These are phyloP conservation scores for Chlorops oryzae DNA, from an alignment of 1,140 invertebrate genomes.

Conservation along the genomic window DNA sequence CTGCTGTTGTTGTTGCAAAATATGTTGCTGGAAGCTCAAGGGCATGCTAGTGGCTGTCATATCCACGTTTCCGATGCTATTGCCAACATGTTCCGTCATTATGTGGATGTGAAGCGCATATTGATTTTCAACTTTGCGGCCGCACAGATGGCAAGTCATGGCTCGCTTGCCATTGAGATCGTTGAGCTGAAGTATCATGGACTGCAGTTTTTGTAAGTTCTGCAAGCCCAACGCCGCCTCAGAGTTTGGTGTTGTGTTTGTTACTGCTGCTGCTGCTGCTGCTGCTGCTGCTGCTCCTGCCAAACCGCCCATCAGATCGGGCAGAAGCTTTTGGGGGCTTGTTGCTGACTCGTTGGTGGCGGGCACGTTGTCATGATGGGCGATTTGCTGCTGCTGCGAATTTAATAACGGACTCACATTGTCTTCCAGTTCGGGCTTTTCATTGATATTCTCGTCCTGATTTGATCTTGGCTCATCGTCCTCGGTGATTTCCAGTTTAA, in stretches of 20 bases:
- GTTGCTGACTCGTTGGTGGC: slow-evolving; percentile 10
- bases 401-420: too few species aligned
- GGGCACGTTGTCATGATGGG: too few species aligned
- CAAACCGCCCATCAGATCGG: too few species aligned
- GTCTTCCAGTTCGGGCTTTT: too few species aligned
- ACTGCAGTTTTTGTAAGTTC: slow-evolving; percentile 80
- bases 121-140: slow-evolving; percentile 57
- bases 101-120: slow-evolving; percentile 56
- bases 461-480: slow-evolving; percentile 44
- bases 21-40: slow-evolving; percentile 17
- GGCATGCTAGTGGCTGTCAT: slow-evolving; percentile 8
- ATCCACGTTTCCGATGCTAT: slow-evolving; percentile 20
- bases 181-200: slow-evolving; percentile 86
- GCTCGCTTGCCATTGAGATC: slow-evolving; percentile 60
- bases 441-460: slow-evolving; percentile 25
- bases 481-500: slow-evolving; percentile 39
- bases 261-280: too few species aligned
- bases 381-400: too few species aligned
- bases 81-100: slow-evolving; percentile 53
- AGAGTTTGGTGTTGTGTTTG: slow-evolving; percentile 29
- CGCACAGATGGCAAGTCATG: slow-evolving; percentile 55
- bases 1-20: slow-evolving; percentile 20
- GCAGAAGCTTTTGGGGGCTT: slow-evolving; percentile 34
- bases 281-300: slow-evolving; percentile 18
- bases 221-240: slow-evolving; percentile 60